Base-by-base conservation (phyloP, 2,113 vertebrate species). In the Tragulus kanchil region DNA sequence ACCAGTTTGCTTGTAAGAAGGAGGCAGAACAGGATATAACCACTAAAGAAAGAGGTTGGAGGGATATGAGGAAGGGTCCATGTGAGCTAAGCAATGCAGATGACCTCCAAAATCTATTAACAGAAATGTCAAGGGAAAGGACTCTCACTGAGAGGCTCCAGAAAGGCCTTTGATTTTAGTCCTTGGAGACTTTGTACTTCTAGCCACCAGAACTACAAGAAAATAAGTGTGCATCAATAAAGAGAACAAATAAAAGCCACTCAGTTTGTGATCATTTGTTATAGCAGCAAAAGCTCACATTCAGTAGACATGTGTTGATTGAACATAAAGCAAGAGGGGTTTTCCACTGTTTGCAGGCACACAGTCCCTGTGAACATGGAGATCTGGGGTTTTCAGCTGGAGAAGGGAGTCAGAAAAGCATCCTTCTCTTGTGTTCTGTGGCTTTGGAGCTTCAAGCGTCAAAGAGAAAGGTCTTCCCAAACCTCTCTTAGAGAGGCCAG, bases 291-390 rank as follows among this genome's bases (percentile, higher is more conserved):
- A 59, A 17, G 17, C 4, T 1, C 25, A 9, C 5, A 6, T 3
- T 4, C 65, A 7, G 56, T 21, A n/a, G 67, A 36, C 7, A 64
- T 31, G 6, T 50, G 13, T 6, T 48, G 50, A 5, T 15, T 42
- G 62, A 26, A 52, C 0, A 1, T 19, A 48, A 23, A 92, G 64
- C 26, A 62, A 64, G 65, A 21, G 64, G 16, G 8, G 15, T 52
- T 64, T 16, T 21, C 2, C 14, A 5, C 28, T 52, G 1, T 85
- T 15, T 15, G 61, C 13, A 26, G 78, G 36, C 13, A 11, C 7
- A 1, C 4, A 0, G 6, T 0, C 8, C 23, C 15, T 4, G 83
- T 65, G 23, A 25, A 36, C 17, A 54, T 56, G 0, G 0, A 19
- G 52, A 54, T 25, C 36, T 77, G 75, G 50, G 45, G 23, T 1